Evolutionary conservation across 2,888 invertebrate genomes (phyloP).

Genomic region (Phytoseiulus persimilis): DNA sequence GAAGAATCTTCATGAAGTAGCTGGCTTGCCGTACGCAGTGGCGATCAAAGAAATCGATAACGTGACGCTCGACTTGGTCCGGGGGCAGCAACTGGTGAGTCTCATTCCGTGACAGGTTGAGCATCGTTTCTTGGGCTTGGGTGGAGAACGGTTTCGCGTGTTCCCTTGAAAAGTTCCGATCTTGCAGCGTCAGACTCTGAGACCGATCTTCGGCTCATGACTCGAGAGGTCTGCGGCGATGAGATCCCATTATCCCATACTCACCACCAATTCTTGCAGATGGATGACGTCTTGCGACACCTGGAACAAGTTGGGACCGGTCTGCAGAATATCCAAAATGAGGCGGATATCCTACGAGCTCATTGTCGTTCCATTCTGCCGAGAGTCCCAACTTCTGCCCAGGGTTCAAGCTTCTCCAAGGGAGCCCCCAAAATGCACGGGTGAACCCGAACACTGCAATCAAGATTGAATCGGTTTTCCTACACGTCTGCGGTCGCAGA

Average conservation of each 20-base stretch:
- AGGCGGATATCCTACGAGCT: conserved; percentile 23
- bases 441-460: too few relatives aligned
- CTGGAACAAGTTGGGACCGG: background rate
- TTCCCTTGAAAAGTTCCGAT: too few relatives aligned
- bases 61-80: background rate
- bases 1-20: background rate
- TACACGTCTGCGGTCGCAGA: too few relatives aligned
- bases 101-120: too few relatives aligned
- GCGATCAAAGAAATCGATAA: conserved; percentile 26
- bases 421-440: background rate
- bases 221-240: too few relatives aligned
- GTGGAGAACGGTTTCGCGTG: too few relatives aligned
- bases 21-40: conserved; percentile 8
- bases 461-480: too few relatives aligned
- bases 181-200: too few relatives aligned
- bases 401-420: background rate
- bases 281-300: conserved; percentile 22
- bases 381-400: background rate
- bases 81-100: conserved; percentile 23
- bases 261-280: background rate
- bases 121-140: too few relatives aligned
- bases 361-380: conserved; percentile 14
- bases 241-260: too few relatives aligned
- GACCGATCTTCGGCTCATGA: too few relatives aligned
- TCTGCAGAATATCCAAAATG: conserved; percentile 14